phyloP scores from a whole-genome alignment of 2,113 vertebrate species.

The Sardina pilchardus region DNA sequence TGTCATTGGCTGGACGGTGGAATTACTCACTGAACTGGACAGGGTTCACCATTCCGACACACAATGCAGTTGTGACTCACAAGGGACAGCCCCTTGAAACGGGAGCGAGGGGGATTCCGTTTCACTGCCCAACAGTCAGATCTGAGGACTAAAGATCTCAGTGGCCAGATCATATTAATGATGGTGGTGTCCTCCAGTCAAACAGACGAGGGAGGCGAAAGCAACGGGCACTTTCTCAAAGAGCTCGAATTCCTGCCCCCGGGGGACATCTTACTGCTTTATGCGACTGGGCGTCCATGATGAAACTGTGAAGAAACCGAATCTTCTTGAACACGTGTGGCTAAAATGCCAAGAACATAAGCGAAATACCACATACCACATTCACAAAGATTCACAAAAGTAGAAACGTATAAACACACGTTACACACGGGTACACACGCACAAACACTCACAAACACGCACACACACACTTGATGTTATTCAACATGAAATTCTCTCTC shows the following conservation, averaged over 20 bases:
- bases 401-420: background rate
- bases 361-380: background rate
- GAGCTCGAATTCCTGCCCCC: background rate
- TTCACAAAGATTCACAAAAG: background rate
- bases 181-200: conserved; percentile 12
- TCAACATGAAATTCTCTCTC: background rate
- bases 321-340: conserved; percentile 13
- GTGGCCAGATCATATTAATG: background rate
- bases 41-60: conserved; percentile 45
- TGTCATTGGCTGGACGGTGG: conserved; percentile 54
- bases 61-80: conserved; percentile 56
- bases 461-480: background rate
- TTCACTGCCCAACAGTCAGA: conserved; percentile 16
- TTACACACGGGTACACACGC: background rate
- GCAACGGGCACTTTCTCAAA: background rate
- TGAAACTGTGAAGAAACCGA: background rate
- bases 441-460: background rate
- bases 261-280: background rate
- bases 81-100: conserved; percentile 28
- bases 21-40: conserved; percentile 51
- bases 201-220: background rate
- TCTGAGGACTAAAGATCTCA: background rate
- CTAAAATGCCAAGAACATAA: background rate
- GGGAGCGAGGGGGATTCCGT: conserved; percentile 14
- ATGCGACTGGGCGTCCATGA: background rate